Conservation (phyloP, 1,140 invertebrate genomes). For the Asobara japonica region DNA sequence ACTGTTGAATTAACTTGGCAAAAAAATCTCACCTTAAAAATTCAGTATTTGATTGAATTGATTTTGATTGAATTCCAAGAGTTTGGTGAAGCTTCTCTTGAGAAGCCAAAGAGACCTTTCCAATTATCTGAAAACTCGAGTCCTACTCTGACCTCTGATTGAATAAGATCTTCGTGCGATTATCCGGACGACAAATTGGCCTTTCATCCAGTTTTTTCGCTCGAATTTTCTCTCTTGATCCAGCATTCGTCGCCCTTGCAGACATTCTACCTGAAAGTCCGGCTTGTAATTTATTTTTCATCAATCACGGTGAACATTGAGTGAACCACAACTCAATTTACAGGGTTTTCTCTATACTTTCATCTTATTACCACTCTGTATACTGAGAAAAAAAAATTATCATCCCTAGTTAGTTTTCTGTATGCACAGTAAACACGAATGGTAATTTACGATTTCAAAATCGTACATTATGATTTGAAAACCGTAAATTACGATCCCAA, state of each 20-base stretch:
- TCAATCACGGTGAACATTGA: neutral
- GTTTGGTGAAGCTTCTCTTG: neutral
- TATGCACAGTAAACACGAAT: no score
- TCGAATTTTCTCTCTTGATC: neutral
- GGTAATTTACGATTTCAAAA: no score
- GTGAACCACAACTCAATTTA: no score
- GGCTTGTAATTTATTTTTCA: neutral
- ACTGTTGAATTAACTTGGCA: no score
- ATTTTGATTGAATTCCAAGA: neutral
- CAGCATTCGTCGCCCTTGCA: neutral
- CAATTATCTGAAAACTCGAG: constrained; percentile 14
- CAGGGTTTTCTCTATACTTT: no score
- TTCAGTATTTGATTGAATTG: no score
- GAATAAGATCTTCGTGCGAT: neutral
- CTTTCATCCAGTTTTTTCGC: neutral
- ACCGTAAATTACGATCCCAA: no score
- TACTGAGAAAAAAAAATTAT: no score
- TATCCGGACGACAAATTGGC: constrained; percentile 20
- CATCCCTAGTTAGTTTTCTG: no score
- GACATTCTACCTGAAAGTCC: neutral
- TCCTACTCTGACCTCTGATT: constrained; percentile 3
- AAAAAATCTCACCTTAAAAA: no score
- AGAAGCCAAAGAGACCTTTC: neutral
- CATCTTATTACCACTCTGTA: no score
- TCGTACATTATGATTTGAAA: no score